These are phyloP conservation scores for Cyaniris semiargus DNA, from an alignment of 2,888 invertebrate genomes.

Conservation along the genomic window DNA sequence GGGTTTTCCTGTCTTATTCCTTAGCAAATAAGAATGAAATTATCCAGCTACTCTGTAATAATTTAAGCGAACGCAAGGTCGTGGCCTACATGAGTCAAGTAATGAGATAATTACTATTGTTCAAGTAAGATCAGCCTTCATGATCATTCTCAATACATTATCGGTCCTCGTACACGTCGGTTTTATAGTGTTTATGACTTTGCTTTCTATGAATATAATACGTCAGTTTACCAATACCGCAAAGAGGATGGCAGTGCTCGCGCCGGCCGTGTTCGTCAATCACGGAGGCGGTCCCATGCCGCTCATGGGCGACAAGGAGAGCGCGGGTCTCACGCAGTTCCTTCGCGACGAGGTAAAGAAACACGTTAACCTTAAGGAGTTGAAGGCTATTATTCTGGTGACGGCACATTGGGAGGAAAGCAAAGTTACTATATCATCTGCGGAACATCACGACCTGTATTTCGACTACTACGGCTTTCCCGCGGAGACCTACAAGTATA, in stretches of 20 bases:
- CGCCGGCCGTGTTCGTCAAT: conserved; percentile 71
- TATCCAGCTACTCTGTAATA: background rate
- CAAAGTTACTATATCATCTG: conserved; percentile 69
- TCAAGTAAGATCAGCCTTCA: conserved; percentile 47
- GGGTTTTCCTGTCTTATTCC: background rate
- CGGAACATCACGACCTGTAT: conserved; percentile 63
- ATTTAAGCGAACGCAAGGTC: conserved; percentile 12
- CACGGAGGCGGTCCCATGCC: conserved; percentile 74
- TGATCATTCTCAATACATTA: conserved; percentile 71
- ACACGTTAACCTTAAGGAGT: conserved; percentile 61
- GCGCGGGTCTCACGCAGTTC: conserved; percentile 62
- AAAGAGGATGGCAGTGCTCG: conserved; percentile 63
- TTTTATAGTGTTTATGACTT: conserved; percentile 68
- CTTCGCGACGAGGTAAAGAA: conserved; percentile 66
- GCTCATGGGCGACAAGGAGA: conserved; percentile 66
- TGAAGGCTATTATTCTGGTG: conserved; percentile 69
- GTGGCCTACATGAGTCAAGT: conserved; percentile 13
- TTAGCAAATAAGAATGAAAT: conserved; percentile 14
- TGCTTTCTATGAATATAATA: conserved; percentile 71
- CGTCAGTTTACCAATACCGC: conserved; percentile 59
- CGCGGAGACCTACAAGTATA: conserved; percentile 68
- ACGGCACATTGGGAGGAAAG: conserved; percentile 74
- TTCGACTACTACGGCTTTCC: conserved; percentile 76
- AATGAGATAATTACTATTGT: conserved; percentile 24
- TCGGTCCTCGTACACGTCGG: conserved; percentile 64